Percentiles rank a stretch among this genome's conserved stretches.
phyloP scores from a whole-genome alignment of 2,113 vertebrate genomes.

The Petaurus breviceps region DNA sequence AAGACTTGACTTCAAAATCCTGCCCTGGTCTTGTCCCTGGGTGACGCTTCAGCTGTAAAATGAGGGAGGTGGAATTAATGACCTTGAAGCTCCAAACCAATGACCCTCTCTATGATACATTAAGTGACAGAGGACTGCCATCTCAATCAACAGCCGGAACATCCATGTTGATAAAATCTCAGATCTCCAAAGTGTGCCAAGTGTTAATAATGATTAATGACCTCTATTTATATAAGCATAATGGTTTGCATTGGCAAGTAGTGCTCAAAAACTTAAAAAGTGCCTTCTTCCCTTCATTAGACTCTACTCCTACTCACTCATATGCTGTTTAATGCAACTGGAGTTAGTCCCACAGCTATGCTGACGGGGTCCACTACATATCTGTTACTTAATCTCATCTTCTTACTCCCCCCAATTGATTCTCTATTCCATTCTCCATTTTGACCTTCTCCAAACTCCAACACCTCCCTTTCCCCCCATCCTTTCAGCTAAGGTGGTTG shows the following conservation, averaged over 20 bases:
- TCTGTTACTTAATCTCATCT: not conserved
- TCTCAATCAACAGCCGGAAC: not conserved
- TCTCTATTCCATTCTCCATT: not conserved
- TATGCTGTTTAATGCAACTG: not conserved
- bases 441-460: not conserved
- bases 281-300: not conserved
- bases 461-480: not conserved
- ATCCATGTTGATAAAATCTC: not conserved
- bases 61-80: not conserved
- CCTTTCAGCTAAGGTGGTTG: not conserved
- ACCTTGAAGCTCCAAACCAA: not conserved
- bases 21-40: too few relatives aligned
- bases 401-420: not conserved
- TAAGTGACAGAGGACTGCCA: not conserved
- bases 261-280: not conserved
- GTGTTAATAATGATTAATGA: not conserved
- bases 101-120: not conserved
- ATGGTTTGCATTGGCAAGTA: not conserved
- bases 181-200: not conserved
- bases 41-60: not conserved
- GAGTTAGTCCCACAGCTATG: not conserved
- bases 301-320: not conserved
- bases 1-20: not conserved
- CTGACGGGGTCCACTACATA: not conserved
- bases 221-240: not conserved